Evolutionary conservation across 2,888 invertebrate genomes (phyloP), one percentile per base, ranked within the genome.

Genomic region (Noctua comes): DNA sequence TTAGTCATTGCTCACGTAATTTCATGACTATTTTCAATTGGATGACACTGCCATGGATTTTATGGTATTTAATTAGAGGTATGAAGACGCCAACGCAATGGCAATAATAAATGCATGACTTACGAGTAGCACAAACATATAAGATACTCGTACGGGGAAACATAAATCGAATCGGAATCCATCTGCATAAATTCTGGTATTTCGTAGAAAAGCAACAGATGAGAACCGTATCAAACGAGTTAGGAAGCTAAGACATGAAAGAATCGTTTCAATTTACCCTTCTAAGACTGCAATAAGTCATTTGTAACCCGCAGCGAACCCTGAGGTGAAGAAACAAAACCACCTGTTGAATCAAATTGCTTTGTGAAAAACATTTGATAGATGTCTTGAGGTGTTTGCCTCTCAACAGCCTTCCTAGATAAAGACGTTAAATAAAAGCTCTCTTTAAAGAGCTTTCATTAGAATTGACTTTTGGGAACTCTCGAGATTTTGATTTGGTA

Each of bases 311-410:
- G 84, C 78, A 72, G 73, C 74, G 76, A 84, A 77, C 72, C 76
- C 68, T 48, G 80, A 85, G 79, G 59, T 82, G 46, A 79, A 81
- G 83, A 86, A 82, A 86, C 78, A 82, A 81, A 85, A 84, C 88
- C 88, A 91, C 91, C 87, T 91, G 91, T 91, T 90, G 91, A 83
- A 76, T 79, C 76, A 81, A 84, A 87, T 83, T 82, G 84, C 85
- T 79, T 72, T 75, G 73, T 51, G 71, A 68, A 78, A 85, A 84
- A 73, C 75, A 76, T 80, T 82, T 77, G 78, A 82, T 70, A 83
- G 65, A 76, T 78, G 66, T 77, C 75, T 74, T 48, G 27, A 72
- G 71, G 68, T 62, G 59, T 77, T 85, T 18, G 31, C 46, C n/a
- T 77, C 57, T 70, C 36, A 46, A 64, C 62, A 43, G 72, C 40